These are phyloP conservation scores for Lysandra bellargus DNA, from an alignment of 2,888 invertebrate genomes.

Conservation along the genomic window DNA sequence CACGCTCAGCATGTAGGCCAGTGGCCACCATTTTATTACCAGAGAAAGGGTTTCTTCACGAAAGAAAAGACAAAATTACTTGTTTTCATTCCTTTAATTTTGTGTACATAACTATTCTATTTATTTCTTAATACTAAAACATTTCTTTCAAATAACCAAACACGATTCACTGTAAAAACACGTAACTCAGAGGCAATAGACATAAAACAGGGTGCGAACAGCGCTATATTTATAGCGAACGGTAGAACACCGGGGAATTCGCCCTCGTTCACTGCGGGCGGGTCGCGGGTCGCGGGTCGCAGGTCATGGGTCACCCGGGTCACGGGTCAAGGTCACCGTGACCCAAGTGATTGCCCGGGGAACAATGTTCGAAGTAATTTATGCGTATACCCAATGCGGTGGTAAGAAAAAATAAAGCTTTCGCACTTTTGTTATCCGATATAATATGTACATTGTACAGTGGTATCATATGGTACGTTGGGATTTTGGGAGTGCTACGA, in stretches of 20 bases:
- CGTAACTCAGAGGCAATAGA: neutral
- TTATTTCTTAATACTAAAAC: no score
- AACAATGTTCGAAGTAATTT: slow-evolving; percentile 13
- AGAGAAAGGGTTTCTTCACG: no score
- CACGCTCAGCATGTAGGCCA: no score
- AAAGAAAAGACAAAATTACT: no score
- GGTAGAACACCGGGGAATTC: neutral
- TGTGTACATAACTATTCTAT: neutral
- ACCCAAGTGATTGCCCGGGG: slow-evolving; percentile 12
- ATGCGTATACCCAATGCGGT: slow-evolving; percentile 3
- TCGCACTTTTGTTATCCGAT: slow-evolving; percentile 3
- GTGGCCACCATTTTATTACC: no score
- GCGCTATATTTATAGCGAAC: neutral
- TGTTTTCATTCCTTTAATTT: neutral
- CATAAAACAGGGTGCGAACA: slow-evolving; percentile 5
- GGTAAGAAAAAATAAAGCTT: neutral
- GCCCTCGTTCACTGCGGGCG: neutral
- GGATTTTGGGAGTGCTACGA: neutral
- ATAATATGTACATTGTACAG: no score
- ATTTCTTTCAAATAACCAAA: no score
- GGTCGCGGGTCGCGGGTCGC: neutral
- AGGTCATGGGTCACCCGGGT: slow-evolving; percentile 18
- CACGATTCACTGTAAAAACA: neutral
- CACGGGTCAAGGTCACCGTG: slow-evolving; percentile 35
- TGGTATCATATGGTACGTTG: neutral